Base-by-base conservation (phyloP, 1,140 invertebrate genomes). In the Lanistes nyassanus region DNA sequence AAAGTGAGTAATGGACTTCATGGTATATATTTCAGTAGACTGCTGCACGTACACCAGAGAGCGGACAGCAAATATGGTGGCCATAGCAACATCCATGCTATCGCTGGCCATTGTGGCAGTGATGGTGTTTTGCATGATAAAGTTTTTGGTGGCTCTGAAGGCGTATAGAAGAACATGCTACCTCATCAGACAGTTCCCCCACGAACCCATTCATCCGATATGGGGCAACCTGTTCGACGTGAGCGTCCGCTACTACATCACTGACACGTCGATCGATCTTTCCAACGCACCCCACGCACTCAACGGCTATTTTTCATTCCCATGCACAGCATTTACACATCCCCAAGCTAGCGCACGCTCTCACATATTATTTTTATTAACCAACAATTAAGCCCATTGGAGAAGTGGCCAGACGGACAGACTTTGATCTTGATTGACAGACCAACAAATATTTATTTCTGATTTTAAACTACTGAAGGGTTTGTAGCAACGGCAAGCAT, bases 131-230 rank as follows among this genome's bases (percentile, higher is more conserved):
- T 60, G 56, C 3, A 31, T 31, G 7, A n/a, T 60, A 11, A 60
- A 60, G 56, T 60, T 60, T 60, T 23, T 60, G 23, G 9, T 26
- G 29, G 56, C 56, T 31, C 13, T 60, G 2, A n/a, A 31, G n/a
- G n/a, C 9, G 0, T 60, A 60, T 23, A n/a, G 56, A 11, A 60
- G 29, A 23, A 60, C 56, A 60, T 60, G 56, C 23, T 31, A 60
- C 56, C 23, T n/a, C 29, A 60, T 60, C n/a, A 60, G 56, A 23
- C 56, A 60, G 56, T 60, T 60, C 29, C 56, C 56, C 29, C 56
- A 60, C n/a, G 56, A 60, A n/a, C 56, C 29, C 6, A 3, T 3
- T 26, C 1, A 60, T 60, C n/a, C 29, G 11, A 31, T 60, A 3
- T 60, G 23, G 23, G 56, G 56, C 23, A 3, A 60, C 29, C 23